A percentile compares a stretch with the other conserved stretches of the same genome.
Evolutionary conservation across 2,888 invertebrate genomes (phyloP).

Genomic region (Drosophila imparisetae): DNA sequence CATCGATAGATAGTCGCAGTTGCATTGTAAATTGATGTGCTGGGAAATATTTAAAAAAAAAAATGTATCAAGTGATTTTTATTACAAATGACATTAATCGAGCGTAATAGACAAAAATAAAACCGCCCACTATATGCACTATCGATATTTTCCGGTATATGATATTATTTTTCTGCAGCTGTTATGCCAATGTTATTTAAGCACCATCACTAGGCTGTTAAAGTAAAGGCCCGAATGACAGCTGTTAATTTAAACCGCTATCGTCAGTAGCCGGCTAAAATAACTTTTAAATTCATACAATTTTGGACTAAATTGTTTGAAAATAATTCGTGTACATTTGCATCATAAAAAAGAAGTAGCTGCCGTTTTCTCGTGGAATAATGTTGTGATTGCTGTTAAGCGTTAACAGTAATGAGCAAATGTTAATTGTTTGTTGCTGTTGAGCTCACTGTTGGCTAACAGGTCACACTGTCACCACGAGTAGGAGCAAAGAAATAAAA

Average conservation of each 20-base stretch:
- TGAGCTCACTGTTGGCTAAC: slow-evolving; percentile 41
- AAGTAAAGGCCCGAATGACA: not conserved
- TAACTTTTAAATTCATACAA: not conserved
- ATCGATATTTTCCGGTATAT: not conserved
- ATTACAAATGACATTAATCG: not conserved
- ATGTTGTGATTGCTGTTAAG: slow-evolving; percentile 5
- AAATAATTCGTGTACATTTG: not conserved
- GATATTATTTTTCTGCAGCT: not conserved
- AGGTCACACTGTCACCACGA: slow-evolving; percentile 61
- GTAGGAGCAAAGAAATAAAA: slow-evolving; percentile 58
- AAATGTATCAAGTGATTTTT: not conserved
- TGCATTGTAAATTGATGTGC: not conserved
- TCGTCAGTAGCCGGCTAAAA: not conserved
- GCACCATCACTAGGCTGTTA: not conserved
- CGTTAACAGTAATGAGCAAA: slow-evolving; percentile 4
- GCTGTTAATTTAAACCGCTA: not conserved
- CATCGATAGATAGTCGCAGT: not conserved
- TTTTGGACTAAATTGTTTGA: not conserved
- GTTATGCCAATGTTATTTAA: not conserved
- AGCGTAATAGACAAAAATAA: not conserved
- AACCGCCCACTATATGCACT: not conserved
- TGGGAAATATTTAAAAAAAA: not conserved
- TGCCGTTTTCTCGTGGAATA: not conserved
- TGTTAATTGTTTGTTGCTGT: slow-evolving; percentile 36
- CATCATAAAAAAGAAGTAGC: not conserved